phyloP scores from a whole-genome alignment of 2,888 invertebrate genomes.

The Gonocerus acuteangulatus region DNA sequence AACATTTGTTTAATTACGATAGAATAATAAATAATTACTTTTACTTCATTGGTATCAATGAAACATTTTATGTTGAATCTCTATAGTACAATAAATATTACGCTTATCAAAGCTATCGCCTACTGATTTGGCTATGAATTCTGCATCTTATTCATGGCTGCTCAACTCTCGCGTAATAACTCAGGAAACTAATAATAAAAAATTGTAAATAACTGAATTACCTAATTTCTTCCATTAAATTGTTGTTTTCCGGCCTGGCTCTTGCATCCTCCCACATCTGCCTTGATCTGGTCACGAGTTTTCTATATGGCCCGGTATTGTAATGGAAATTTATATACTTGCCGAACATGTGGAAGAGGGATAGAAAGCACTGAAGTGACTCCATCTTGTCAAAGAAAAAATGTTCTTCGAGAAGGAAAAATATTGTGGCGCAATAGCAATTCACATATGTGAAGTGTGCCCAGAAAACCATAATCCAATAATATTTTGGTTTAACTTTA shows the following conservation, averaged over 20 bases:
- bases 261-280: slow-evolving; percentile 2
- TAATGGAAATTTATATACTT: slow-evolving; percentile 13
- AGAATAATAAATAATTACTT: no score
- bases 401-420: not conserved
- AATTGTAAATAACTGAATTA: no score
- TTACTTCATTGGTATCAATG: no score
- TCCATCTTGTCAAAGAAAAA: slow-evolving; percentile 12
- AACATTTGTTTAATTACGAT: no score
- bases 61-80: no score
- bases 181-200: no score
- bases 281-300: not conserved
- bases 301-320: slow-evolving; percentile 6
- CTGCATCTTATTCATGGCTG: no score
- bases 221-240: not conserved
- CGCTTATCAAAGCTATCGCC: no score
- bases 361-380: slow-evolving; percentile 6
- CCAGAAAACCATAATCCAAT: not conserved
- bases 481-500: not conserved
- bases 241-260: not conserved
- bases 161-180: no score
- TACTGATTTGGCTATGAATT: no score
- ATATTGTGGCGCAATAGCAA: not conserved
- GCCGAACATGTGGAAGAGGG: slow-evolving; percentile 2
- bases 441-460: not conserved
- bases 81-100: no score